These are phyloP conservation scores for Nicator chloris DNA, from an alignment of 2,113 vertebrate species.

Conservation along the genomic window DNA sequence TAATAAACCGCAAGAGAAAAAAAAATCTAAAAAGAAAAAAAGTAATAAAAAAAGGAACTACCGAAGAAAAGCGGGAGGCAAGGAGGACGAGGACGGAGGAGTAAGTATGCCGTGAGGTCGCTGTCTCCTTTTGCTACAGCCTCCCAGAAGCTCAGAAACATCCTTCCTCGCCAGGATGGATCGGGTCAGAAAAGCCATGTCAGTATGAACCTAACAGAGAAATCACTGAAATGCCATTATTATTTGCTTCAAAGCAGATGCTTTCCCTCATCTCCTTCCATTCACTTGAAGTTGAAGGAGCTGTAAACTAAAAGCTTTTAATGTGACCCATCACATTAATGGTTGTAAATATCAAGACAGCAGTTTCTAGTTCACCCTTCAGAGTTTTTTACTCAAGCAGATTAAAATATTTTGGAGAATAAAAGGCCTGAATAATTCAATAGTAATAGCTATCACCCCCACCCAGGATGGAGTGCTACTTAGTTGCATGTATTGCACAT, in stretches of 20 bases:
- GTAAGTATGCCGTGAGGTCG: rapidly evolving
- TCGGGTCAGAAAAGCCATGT: rapidly evolving
- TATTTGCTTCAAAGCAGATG: not conserved
- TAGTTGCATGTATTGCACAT: not conserved
- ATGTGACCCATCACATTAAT: rapidly evolving
- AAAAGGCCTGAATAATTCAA: not conserved
- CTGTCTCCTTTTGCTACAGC: rapidly evolving
- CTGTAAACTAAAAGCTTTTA: not conserved
- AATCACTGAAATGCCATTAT: rapidly evolving
- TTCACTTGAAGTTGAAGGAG: not conserved
- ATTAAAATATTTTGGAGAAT: not conserved
- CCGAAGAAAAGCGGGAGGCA: rapidly evolving
- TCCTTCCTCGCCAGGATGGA: rapidly evolving
- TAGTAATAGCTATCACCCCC: not conserved
- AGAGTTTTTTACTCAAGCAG: not conserved
- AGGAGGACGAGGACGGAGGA: not conserved
- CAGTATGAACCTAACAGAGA: rapidly evolving
- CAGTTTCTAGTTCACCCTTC: not conserved
- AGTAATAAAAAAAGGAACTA: not conserved
- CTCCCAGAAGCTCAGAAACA: not conserved
- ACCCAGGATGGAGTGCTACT: not conserved
- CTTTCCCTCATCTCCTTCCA: not conserved
- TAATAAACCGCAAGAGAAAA: not conserved
- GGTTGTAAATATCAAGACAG: not conserved
- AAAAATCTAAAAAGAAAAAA: not conserved